Evolutionary conservation across 2,888 invertebrate species (phyloP), one percentile per base, ranked within the genome.

Genomic region (Ophonus ardosiacus): DNA sequence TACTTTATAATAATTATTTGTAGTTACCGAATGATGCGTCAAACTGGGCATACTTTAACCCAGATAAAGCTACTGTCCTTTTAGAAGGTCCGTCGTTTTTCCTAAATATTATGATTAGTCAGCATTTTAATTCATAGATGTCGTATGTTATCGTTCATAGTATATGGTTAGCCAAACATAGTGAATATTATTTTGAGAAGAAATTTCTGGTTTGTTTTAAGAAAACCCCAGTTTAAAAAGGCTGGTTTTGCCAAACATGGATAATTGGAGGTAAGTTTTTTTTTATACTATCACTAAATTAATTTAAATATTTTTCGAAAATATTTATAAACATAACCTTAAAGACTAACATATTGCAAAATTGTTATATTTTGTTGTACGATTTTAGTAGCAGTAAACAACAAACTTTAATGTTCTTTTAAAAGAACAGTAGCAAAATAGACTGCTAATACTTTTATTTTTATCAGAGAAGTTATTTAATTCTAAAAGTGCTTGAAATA

Each of bases 391-490:
- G 43, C 43, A 51, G 43, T 61, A 61, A 18, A 10, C 17, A 18
- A 10, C 18, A 59, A 61, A 63, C 10, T 51, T n/a, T n/a, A 21
- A n/a, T 61, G 24, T 81, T 21, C 43, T 65, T 81, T 40, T 40
- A 21, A 74, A 74, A 43, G 74, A n/a, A 74, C 51, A 24, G 43
- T 74, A 24, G 74, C 38, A 74, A 71, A 24, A 59, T 59, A 10
- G 21, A 79, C 38, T 79, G n/a, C 18, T 21, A 43, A 38, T 38
- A 43, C 18, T 57, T 59, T 43, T 43, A 59, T 51, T n/a, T 15
- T 1, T 40, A 76, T 51, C 63, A 21, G 18, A 13, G 17, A 21
- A 21, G 18, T 63, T 63, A 21, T 63, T 63, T 63, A 21, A 18
- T 21, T 63, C 18, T 63, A 21, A 21, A 21, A 63, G 24, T 8